A percentile compares a stretch with the other conserved stretches of the same genome.
These are phyloP conservation scores for Aspiorhynchus laticeps DNA, from an alignment of 2,113 vertebrate species.

Conservation along the genomic window DNA sequence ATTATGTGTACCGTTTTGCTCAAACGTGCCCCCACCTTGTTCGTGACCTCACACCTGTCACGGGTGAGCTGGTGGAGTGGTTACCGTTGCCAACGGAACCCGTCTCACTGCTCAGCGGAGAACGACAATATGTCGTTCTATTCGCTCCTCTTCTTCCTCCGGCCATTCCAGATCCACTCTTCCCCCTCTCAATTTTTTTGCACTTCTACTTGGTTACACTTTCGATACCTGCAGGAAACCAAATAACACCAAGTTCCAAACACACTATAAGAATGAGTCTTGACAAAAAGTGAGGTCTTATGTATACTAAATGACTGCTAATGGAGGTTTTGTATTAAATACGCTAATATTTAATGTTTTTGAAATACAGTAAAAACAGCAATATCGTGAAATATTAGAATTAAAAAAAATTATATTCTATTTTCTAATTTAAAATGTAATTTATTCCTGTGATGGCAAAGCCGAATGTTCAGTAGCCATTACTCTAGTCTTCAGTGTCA, in stretches of 20 bases:
- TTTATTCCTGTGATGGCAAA: neutral
- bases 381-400: no score
- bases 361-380: neutral
- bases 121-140: conserved; percentile 91
- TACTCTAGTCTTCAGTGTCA: neutral
- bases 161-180: conserved; percentile 77
- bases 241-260: neutral
- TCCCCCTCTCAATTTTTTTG: neutral
- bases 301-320: neutral
- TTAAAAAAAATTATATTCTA: no score
- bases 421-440: neutral
- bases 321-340: no score
- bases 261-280: neutral
- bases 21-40: conserved; percentile 77
- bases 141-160: conserved; percentile 95
- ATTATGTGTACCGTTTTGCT: neutral
- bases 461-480: neutral
- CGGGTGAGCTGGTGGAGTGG: conserved; percentile 86
- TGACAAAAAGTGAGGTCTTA: neutral
- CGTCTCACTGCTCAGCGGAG: conserved; percentile 86
- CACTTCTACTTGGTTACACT: neutral
- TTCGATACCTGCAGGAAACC: neutral
- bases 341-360: neutral
- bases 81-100: conserved; percentile 82
- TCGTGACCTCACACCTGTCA: conserved; percentile 90